Evolutionary conservation across 1,140 invertebrate genomes (phyloP).

Genomic region (Camponotus pennsylvanicus): DNA sequence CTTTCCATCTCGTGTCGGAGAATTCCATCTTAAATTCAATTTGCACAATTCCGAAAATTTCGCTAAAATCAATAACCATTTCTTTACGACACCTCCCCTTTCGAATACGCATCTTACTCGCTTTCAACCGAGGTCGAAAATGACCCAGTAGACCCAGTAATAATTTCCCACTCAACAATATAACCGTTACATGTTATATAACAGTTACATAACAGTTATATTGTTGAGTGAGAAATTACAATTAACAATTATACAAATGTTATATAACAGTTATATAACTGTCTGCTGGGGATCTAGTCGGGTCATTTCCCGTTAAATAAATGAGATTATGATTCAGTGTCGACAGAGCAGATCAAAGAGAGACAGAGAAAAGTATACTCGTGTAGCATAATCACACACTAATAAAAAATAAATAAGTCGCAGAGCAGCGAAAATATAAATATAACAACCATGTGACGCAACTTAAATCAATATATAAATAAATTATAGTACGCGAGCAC

Average conservation of each 20-base stretch:
- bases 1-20: neutral
- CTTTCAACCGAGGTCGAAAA: neutral
- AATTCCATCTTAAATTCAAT: conserved; percentile 11
- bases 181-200: too few species aligned
- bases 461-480: conserved; percentile 21
- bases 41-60: neutral
- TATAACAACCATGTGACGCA: neutral
- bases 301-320: neutral
- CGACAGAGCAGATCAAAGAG: neutral
- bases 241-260: too few species aligned
- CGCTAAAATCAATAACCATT: conserved; percentile 5
- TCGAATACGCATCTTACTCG: neutral
- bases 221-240: too few species aligned
- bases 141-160: too few species aligned
- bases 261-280: too few species aligned
- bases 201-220: too few species aligned
- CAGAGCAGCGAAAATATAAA: conserved; percentile 18
- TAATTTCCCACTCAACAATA: too few species aligned
- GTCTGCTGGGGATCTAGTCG: neutral
- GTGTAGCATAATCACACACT: neutral
- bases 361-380: neutral
- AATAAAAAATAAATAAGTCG: neutral
- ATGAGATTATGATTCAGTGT: neutral
- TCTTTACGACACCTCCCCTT: neutral
- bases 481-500: neutral